Evolutionary conservation across 2,888 invertebrate species (phyloP), one percentile per base, ranked within the genome.

Genomic region (Patella caerulea): DNA sequence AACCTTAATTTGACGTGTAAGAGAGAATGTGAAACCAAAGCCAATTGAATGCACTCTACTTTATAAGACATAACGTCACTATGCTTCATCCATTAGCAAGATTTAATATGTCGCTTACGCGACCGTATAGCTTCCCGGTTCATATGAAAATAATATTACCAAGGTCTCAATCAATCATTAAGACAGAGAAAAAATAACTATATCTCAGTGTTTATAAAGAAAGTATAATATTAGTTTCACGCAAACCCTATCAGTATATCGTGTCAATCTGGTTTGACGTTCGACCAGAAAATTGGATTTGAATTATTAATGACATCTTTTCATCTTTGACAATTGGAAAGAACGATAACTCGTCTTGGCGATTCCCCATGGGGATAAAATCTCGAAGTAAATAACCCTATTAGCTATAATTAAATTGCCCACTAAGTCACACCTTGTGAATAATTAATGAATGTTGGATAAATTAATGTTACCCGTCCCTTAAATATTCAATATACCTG

Each of bases 251-350:
- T 65, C 24, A 24, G 24, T 65, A 24, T 65, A 24, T 19, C 65
- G 65, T 65, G 65, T 24, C 65, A 65, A 24, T 65, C 65, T 65
- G 65, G 19, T 65, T 14, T 65, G 65, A 65, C 65, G 65, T 65
- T 65, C 19, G 24, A 24, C 70, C 19, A 69, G 73, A 24, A 69
- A 70, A 76, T 76, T 76, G 72, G 72, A 76, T 59, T 72, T 76
- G 53, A 76, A 76, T 72, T 72, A 76, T 76, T 56, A 17, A 76
- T 76, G 59, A 56, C 19, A 56, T 76, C 72, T 52, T 72, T 72
- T 72, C 71, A 65, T 65, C 65, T 65, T 14, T 19, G 65, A 65
- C 65, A 65, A 65, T 65, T 65, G 65, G 19, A 19, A 65, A 65
- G 65, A 65, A 9, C 65, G 65, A 24, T 65, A 65, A 65, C 65